Base-by-base conservation (phyloP, 2,888 invertebrate species). In the Mythimna lalbum region DNA sequence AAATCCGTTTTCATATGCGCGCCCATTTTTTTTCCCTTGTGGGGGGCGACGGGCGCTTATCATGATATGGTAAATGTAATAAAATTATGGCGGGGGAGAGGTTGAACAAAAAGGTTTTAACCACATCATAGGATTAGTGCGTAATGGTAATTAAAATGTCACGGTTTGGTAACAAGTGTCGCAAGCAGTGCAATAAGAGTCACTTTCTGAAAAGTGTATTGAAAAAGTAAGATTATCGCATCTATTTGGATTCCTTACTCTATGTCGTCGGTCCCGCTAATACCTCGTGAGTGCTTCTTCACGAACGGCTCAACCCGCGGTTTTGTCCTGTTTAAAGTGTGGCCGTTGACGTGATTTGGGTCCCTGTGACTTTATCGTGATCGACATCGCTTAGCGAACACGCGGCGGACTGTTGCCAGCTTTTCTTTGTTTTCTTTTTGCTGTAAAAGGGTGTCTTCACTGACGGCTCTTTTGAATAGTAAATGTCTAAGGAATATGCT, bases 261-360 rank as follows among this genome's bases (percentile, higher is more conserved):
- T 43, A 10, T 56, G 76, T 39, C 10, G 14, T n/a, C 17, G 27
- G 65, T 52, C 43, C 7, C 71, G 61, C 75, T 83, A 80, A 82
- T 76, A 84, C 68, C 57, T 70, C 64, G 77, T 80, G 83, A 83
- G 81, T 78, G 83, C 78, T 80, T 62, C 74, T 78, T 82, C 81
- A 80, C 78, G 84, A 76, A 67, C 74, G 79, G 80, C 76, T 74
- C 73, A 80, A 79, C 79, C 81, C 84, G 88, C 67, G 88, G 88
- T 83, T 83, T 82, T 85, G 87, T 85, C 72, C 60, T 83, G 82
- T 83, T 82, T 78, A 83, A 78, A 80, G 76, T 73, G 82, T 57
- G 80, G 66, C 62, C 70, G 77, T 36, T 81, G 77, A 84, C 79
- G 80, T 85, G 87, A 88, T 88, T 84, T 78, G 78, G 82, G 84